Conservation (phyloP, 2,797 vertebrate species). For the Cirrhinus mrigala region DNA sequence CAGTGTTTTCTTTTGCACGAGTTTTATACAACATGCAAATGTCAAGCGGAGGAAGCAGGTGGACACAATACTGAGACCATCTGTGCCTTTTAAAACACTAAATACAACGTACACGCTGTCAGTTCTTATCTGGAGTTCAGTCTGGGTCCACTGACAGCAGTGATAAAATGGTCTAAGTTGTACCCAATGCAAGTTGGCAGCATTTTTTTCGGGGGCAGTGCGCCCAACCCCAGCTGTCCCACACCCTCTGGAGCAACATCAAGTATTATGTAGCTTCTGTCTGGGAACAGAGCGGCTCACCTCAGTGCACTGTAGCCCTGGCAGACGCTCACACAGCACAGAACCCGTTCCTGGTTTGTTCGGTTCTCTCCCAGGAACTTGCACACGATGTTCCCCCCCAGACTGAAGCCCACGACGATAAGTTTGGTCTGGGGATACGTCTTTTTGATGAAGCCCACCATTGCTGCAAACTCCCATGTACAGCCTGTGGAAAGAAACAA, state of each 20-base stretch:
- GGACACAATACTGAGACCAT: not conserved
- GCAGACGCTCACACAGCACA: slow-evolving; percentile 95
- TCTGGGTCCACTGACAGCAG: not conserved
- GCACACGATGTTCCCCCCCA: slow-evolving; percentile 98
- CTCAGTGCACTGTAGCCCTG: slow-evolving; percentile 97
- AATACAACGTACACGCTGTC: not conserved
- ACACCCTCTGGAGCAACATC: not conserved
- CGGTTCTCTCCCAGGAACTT: slow-evolving; percentile 95
- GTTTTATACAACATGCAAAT: not conserved
- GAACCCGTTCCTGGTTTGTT: slow-evolving; percentile 92
- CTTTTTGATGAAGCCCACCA: slow-evolving; percentile 96
- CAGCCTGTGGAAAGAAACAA: slow-evolving; percentile 80
- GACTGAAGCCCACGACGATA: slow-evolving; percentile 94
- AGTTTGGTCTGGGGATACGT: slow-evolving; percentile 88
- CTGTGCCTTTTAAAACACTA: slow-evolving; percentile 12
- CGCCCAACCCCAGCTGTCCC: not conserved
- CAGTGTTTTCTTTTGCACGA: not conserved
- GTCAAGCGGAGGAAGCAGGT: not conserved
- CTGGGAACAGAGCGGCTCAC: slow-evolving; percentile 74
- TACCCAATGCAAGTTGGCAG: not conserved
- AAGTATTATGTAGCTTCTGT: not conserved
- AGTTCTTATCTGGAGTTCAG: not conserved
- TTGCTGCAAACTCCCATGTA: slow-evolving; percentile 96
- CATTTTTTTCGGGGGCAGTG: not conserved
- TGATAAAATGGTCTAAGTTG: not conserved